phyloP scores from a whole-genome alignment of 2,113 vertebrate genomes.

The Sander lucioperca region DNA sequence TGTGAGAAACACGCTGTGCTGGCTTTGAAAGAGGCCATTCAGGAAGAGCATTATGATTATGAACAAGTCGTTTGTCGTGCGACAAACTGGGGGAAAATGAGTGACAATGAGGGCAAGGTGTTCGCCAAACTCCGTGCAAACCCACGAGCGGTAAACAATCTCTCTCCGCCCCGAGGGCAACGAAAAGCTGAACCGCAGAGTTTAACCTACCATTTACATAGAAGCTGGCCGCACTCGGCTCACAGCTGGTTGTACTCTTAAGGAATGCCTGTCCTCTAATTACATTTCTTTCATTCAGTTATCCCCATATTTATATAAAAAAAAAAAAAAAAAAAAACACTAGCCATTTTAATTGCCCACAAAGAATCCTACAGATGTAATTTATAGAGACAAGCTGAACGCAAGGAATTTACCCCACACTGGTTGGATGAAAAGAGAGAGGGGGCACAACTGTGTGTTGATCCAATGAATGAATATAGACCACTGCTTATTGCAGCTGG shows the following conservation, averaged over 20 bases:
- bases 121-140: slow-evolving; percentile 25
- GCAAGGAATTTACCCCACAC: slow-evolving; percentile 59
- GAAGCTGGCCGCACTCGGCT: slow-evolving; percentile 7
- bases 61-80: background rate
- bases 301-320: slow-evolving; percentile 53
- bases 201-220: slow-evolving; percentile 22
- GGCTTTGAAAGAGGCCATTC: slow-evolving; percentile 28
- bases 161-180: slow-evolving; percentile 15
- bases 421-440: slow-evolving; percentile 30
- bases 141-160: slow-evolving; percentile 18
- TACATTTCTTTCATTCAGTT: slow-evolving; percentile 52
- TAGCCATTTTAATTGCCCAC: slow-evolving; percentile 56
- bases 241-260: slow-evolving; percentile 55
- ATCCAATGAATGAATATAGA: slow-evolving; percentile 29
- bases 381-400: slow-evolving; percentile 62
- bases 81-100: background rate
- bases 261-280: slow-evolving; percentile 69
- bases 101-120: slow-evolving; percentile 11
- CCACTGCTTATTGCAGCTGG: background rate
- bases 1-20: background rate
- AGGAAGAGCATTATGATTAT: background rate
- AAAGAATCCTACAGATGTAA: slow-evolving; percentile 55
- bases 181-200: slow-evolving; percentile 31
- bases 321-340: slow-evolving; percentile 19
- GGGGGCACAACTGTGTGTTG: background rate